These are phyloP conservation scores for Pollenia angustigena DNA, from an alignment of 2,888 invertebrate species.

Conservation along the genomic window DNA sequence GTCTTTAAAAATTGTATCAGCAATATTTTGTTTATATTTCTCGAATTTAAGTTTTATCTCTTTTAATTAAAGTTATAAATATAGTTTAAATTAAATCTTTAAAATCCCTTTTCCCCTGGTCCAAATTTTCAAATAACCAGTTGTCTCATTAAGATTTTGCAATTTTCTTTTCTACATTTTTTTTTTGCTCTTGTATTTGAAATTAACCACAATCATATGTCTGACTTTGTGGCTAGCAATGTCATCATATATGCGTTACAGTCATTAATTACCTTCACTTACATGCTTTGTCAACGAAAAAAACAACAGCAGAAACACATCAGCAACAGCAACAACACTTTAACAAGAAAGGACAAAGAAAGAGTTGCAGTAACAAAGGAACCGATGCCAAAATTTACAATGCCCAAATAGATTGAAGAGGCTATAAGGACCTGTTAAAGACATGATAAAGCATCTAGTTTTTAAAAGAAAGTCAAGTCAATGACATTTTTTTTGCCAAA, in stretches of 20 bases:
- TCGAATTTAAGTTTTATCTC: not conserved
- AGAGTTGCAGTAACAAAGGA: constrained; percentile 40
- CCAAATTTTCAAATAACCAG: not conserved
- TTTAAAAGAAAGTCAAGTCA: constrained; percentile 29
- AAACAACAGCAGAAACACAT: constrained; percentile 18
- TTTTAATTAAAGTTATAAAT: not conserved
- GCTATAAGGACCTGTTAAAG: constrained; percentile 1
- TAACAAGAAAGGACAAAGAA: constrained; percentile 26
- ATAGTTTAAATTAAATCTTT: not conserved
- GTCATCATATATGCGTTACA: constrained; percentile 71
- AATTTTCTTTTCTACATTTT: constrained; percentile 22
- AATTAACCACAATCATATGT: constrained; percentile 70
- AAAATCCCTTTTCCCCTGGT: not conserved
- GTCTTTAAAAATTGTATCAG: no score
- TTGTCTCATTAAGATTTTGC: constrained; percentile 46
- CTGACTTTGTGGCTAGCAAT: constrained; percentile 67
- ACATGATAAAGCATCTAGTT: not conserved
- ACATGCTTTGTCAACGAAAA: constrained; percentile 64
- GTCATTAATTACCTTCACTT: constrained; percentile 74
- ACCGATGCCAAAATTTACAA: constrained; percentile 12
- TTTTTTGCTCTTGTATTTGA: constrained; percentile 21
- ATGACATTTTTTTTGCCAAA: constrained; percentile 25
- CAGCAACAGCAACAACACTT: not conserved
- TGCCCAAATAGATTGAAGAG: not conserved
- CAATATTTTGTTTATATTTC: no score